phyloP scores from a whole-genome alignment of 2,113 vertebrate genomes.

The Thalassoma bifasciatum region DNA sequence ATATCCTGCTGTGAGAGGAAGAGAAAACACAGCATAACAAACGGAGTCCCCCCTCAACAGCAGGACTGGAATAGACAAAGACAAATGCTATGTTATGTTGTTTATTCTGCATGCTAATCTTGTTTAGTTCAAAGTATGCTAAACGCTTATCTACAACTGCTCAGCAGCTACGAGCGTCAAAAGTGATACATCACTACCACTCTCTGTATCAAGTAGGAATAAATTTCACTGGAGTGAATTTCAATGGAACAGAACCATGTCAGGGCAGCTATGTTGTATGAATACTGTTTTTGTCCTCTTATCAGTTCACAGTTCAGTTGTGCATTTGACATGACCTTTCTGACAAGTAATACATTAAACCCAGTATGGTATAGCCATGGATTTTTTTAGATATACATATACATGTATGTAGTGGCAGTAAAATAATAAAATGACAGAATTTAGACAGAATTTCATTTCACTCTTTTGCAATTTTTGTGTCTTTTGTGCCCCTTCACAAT shows the following conservation, averaged over 20 bases:
- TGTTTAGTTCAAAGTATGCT: not conserved
- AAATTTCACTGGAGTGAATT: not conserved
- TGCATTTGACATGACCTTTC: not conserved
- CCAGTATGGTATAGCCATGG: too few species aligned
- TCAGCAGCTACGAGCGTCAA: not conserved
- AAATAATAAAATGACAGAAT: not conserved
- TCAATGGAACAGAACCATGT: not conserved
- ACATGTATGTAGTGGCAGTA: not conserved
- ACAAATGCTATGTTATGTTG: constrained; percentile 15
- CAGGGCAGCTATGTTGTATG: constrained; percentile 4
- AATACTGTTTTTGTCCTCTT: constrained; percentile 2
- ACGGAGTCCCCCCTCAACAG: not conserved
- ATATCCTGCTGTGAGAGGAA: not conserved
- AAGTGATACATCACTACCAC: constrained; percentile 21
- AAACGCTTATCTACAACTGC: constrained; percentile 3
- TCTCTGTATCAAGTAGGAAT: not conserved
- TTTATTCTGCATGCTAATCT: constrained; percentile 29
- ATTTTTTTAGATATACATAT: not conserved
- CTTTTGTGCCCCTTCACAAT: too few species aligned
- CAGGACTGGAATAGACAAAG: constrained; percentile 1
- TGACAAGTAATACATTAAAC: not conserved
- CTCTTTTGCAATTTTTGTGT: too few species aligned
- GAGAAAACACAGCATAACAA: constrained; percentile 1
- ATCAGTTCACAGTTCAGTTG: constrained; percentile 7
- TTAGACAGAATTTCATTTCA: too few species aligned